Evolutionary conservation across 2,888 invertebrate genomes (phyloP), one percentile per base, ranked within the genome.

Genomic region (Alloscopus bannaensis): DNA sequence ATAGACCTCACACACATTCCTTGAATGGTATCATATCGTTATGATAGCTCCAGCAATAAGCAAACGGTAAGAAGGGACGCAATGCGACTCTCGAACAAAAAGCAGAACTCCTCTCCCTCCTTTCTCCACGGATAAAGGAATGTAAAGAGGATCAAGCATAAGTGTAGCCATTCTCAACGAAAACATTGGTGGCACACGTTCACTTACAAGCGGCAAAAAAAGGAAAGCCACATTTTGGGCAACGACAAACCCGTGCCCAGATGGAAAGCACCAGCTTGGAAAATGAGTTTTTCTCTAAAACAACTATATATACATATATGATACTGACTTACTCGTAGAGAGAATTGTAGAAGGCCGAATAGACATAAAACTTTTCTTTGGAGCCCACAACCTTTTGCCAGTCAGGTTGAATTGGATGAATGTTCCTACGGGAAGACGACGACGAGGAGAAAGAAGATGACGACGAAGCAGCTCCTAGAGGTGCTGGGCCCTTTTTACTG

Each of bases 271-370:
- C 16, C 66, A 81, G 60, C 65, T 70, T 68, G 62, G 70, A 73
- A 69, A 82, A 77, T 76, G 72, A 82, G 65, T 55, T 59, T 80
- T 80, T 69, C 28, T 60, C 55, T 31, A 66, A n/a, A n/a, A n/a
- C n/a, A n/a, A n/a, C n/a, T n/a, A n/a, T n/a, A n/a, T n/a, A 50
- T 6, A 50, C 6, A 18, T 16, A 18, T 29, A 66, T 18, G 36
- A 18, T n/a, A 31, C 50, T 55, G n/a, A 81, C 86, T 86, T 85
- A 85, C 85, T 84, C 82, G 73, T 78, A 78, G 69, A 69, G 26
- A 47, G 86, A 84, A 89, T 97, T 96, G 87, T 93, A 94, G 88
- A 93, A 97, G 64, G 97, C 96, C 11, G 96, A 96, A 88, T 95
- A 97, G 66, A 97, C 95, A 90, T 93, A 95, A 90, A 97, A 97